Base-by-base conservation (phyloP, 2,888 invertebrate genomes). In the Buathra laborator region DNA sequence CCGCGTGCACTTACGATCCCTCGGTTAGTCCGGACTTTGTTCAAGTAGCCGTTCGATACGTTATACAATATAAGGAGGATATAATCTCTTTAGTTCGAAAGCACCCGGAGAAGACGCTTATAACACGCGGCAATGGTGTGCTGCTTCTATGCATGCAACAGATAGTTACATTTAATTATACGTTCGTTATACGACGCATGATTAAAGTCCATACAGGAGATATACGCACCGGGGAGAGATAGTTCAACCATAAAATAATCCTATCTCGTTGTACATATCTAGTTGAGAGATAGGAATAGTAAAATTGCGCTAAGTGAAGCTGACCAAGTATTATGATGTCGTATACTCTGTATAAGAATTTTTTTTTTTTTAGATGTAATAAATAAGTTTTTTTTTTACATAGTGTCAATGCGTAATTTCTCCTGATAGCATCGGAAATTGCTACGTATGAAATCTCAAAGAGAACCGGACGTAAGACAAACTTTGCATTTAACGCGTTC, bases 141-240 rank as follows among this genome's bases (percentile, higher is more conserved):
- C 46, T 48, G 51, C 46, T 12, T 19, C 44, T 64, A 48, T 51
- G 48, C 66, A 46, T 44, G 37, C 19, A 12, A 4, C 44, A 53
- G 29, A 62, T 78, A 19, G 59, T 72, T 59, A 72, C 48, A 44
- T 79, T 79, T 78, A 68, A 78, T 62, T 62, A 66, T 16, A 75
- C 53, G 51, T 53, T 70, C 83, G 74, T 74, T 82, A 72, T 56
- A 62, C 68, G 48, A 64, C 70, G 68, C 59, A 53, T 62, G 51
- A 83, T 78, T 62, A 51, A 72, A 32, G 59, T 72, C 46, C 62
- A 32, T 37, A 67, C 51, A 62, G 12, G 46, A n/a, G 48, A 14
- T 56, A 71, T 76, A 70, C 56, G 12, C 51, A 10, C 24, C 37
- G 37, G 12, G 29, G 16, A 10, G 16, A 56, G 62, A 46, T 71